phyloP scores from a whole-genome alignment of 2,113 vertebrate genomes.

The Capreolus pygargus region DNA sequence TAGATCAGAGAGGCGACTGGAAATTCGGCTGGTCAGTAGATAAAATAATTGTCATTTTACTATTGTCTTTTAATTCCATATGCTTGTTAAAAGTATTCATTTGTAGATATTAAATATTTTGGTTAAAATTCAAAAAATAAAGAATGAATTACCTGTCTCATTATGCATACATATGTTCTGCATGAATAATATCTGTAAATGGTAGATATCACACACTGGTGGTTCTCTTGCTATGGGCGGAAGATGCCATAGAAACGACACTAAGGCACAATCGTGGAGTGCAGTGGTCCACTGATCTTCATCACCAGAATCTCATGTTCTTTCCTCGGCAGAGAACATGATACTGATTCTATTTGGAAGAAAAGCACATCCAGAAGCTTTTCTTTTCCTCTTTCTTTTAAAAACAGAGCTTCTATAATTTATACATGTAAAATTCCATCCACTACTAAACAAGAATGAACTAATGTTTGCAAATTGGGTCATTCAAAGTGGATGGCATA shows the following conservation, averaged over 20 bases:
- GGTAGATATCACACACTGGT: fast-evolving
- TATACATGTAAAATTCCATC: not conserved
- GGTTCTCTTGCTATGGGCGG: not conserved
- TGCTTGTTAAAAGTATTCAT: not conserved
- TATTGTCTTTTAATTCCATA: not conserved
- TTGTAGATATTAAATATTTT: not conserved
- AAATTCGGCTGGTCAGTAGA: not conserved
- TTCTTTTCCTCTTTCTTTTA: not conserved
- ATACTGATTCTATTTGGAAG: not conserved
- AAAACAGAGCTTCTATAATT: not conserved
- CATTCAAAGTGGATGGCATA: not conserved
- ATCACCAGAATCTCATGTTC: not conserved
- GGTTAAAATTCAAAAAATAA: not conserved
- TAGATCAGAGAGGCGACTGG: not conserved
- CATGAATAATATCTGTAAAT: not conserved
- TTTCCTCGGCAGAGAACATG: not conserved
- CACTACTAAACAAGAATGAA: not conserved
- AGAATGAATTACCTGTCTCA: not conserved
- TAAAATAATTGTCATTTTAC: not conserved
- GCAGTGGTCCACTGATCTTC: not conserved
- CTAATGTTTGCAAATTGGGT: not conserved
- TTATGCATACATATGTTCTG: not conserved
- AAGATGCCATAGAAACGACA: not conserved
- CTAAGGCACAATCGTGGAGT: not conserved
- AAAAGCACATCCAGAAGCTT: not conserved